Conservation (phyloP, 2,113 vertebrate genomes). For the Phasianus colchicus region DNA sequence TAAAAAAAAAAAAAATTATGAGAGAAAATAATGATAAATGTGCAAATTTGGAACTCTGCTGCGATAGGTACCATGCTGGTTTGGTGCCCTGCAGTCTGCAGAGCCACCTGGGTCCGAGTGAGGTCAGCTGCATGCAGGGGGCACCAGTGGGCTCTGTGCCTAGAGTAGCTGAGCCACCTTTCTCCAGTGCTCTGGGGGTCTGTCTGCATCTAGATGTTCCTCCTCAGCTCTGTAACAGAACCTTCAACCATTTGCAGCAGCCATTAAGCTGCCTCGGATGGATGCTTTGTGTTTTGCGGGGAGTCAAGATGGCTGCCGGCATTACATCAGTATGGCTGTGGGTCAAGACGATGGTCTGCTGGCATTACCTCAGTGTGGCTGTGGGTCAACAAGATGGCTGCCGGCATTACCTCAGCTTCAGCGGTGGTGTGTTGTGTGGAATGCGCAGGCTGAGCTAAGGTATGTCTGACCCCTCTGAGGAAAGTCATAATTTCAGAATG, state of each 20-base stretch:
- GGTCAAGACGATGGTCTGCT: background rate
- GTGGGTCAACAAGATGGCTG: too few relatives aligned
- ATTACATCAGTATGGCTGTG: too few relatives aligned
- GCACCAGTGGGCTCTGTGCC: fast-evolving
- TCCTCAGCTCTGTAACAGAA: too few relatives aligned
- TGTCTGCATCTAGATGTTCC: background rate
- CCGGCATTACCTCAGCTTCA: background rate
- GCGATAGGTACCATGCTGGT: too few relatives aligned
- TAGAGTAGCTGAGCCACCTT: fast-evolving
- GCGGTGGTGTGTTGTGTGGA: fast-evolving
- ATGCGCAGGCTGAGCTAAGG: fast-evolving
- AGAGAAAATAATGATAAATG: background rate
- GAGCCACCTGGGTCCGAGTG: background rate
- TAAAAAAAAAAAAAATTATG: background rate
- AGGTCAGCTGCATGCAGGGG: fast-evolving
- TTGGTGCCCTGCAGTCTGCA: background rate
- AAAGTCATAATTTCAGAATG: background rate
- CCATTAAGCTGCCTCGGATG: background rate
- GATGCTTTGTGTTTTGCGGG: background rate
- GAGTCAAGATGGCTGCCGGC: too few relatives aligned
- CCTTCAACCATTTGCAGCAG: background rate
- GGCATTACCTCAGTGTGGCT: background rate
- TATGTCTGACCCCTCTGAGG: background rate
- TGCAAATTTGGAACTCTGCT: background rate
- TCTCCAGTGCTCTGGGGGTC: background rate